Evolutionary conservation across 2,797 vertebrate species (phyloP).

Genomic region (Falco cherrug): DNA sequence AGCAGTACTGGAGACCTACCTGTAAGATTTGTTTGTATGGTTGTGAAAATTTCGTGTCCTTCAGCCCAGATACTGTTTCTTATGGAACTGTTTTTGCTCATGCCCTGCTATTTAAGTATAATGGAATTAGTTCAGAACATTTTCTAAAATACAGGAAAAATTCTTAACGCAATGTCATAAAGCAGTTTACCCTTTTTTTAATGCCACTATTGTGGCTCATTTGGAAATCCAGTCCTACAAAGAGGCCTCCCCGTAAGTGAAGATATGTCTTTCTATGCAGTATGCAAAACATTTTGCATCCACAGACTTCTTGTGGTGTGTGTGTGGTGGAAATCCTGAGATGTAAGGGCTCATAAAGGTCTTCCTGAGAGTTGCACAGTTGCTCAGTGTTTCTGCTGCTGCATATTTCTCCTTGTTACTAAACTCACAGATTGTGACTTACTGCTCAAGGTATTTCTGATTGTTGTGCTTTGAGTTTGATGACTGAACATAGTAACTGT

Average conservation of each 20-base stretch:
- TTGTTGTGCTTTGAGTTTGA: not conserved
- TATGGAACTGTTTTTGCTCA: not conserved
- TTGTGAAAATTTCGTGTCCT: not conserved
- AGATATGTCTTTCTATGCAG: not conserved
- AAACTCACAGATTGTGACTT: not conserved
- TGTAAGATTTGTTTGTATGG: not conserved
- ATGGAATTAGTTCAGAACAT: not conserved
- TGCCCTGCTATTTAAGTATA: not conserved
- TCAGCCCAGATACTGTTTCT: not conserved
- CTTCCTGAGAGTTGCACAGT: not conserved
- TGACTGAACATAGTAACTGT: not conserved
- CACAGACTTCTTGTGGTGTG: not conserved
- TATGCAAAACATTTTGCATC: not conserved
- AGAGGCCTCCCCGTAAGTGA: not conserved
- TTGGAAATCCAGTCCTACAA: not conserved
- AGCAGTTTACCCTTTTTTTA: not conserved
- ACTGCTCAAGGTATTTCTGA: not conserved
- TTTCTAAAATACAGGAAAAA: not conserved
- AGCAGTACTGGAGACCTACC: not conserved
- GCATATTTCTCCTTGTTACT: not conserved
- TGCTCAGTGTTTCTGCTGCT: not conserved
- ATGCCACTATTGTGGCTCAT: not conserved
- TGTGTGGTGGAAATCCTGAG: rapidly evolving
- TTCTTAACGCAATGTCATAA: not conserved
- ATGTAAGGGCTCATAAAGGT: not conserved